Evolutionary conservation across 1,140 invertebrate species (phyloP).

Genomic region (Nasonia vitripennis): DNA sequence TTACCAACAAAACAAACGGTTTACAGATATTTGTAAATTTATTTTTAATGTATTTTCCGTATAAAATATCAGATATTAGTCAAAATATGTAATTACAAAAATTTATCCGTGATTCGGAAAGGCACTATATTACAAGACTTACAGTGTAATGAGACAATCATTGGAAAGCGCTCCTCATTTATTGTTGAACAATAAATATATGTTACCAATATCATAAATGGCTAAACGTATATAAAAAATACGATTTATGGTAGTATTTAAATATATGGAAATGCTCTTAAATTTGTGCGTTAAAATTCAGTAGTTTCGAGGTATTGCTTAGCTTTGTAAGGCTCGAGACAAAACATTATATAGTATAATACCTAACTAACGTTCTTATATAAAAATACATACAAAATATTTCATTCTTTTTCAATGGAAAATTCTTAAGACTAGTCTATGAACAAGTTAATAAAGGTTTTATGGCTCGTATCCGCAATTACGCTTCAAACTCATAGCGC

Average conservation of each 20-base stretch:
- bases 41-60: conserved; percentile 40
- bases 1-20: background rate
- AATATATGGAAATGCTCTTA: background rate
- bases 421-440: conserved; percentile 36
- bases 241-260: conserved; percentile 22
- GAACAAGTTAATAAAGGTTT: conserved; percentile 17
- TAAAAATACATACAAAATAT: conserved; percentile 26
- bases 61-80: conserved; percentile 41
- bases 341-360: background rate
- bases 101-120: conserved; percentile 37
- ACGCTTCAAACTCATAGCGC: too few species aligned
- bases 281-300: background rate
- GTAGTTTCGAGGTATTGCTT: conserved; percentile 19
- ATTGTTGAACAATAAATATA: conserved; percentile 33
- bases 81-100: conserved; percentile 48
- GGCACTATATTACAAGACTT: conserved; percentile 50
- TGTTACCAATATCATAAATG: conserved; percentile 12
- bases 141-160: conserved; percentile 34
- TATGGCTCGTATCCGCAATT: background rate
- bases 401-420: background rate
- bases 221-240: conserved; percentile 44
- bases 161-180: conserved; percentile 43
- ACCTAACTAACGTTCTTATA: background rate
- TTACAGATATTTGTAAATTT: conserved; percentile 42
- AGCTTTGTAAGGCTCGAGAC: background rate